A percentile compares a stretch with the other conserved stretches of the same genome.
Conservation (phyloP, 2,888 invertebrate species). For the Brachyptera putata region DNA sequence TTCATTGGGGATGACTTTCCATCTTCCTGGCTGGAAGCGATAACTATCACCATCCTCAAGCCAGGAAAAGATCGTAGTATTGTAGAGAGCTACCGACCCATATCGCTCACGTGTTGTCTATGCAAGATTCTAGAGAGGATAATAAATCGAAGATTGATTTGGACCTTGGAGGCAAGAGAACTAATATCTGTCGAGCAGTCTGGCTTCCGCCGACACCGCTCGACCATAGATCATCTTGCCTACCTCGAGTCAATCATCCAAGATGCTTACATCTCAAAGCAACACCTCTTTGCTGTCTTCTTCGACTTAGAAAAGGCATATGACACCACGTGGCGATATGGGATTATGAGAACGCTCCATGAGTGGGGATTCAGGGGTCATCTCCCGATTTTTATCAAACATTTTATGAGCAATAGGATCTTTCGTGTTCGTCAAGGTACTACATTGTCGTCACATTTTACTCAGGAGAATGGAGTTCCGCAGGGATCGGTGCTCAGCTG, state of each 20-base stretch:
- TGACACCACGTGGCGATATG: constrained; percentile 32
- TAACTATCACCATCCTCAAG: constrained; percentile 9
- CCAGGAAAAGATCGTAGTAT: neutral
- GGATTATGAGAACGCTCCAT: constrained; percentile 25
- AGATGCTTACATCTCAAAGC: constrained; percentile 31
- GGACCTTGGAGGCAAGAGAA: constrained; percentile 31
- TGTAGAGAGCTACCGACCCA: constrained; percentile 33
- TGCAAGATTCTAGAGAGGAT: constrained; percentile 36
- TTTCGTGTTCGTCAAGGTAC: constrained; percentile 7
- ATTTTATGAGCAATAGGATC: constrained; percentile 18
- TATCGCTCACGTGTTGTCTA: constrained; percentile 36
- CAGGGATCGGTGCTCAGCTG: constrained; percentile 25
- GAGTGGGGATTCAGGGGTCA: constrained; percentile 30
- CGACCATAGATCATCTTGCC: constrained; percentile 16
- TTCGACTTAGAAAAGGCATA: constrained; percentile 32
- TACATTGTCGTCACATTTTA: constrained; percentile 3
- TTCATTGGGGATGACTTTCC: constrained; percentile 9
- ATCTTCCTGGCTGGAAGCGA: constrained; percentile 7
- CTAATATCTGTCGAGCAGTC: constrained; percentile 29
- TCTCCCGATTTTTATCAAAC: constrained; percentile 27
- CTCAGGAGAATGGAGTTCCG: constrained; percentile 20
- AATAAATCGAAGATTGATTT: constrained; percentile 34
- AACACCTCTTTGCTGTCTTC: constrained; percentile 34
- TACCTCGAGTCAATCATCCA: constrained; percentile 32
- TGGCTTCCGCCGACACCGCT: constrained; percentile 8